Evolutionary conservation across 2,888 invertebrate species (phyloP).

Genomic region (Liposcelis brunnea): DNA sequence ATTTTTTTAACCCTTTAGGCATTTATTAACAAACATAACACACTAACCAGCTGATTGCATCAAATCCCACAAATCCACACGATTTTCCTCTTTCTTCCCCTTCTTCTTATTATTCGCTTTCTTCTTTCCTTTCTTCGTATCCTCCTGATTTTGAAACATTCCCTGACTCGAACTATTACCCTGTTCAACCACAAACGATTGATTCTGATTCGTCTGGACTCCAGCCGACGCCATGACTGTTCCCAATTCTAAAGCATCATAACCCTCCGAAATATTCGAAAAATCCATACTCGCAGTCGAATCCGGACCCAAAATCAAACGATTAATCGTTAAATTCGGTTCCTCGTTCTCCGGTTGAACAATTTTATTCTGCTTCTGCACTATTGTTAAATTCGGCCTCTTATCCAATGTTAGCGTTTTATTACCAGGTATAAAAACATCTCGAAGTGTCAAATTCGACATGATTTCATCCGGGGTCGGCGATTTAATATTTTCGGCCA

Average conservation of each 20-base stretch:
- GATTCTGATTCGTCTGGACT: too few relatives aligned
- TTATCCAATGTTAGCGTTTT: constrained; percentile 16
- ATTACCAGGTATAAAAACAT: constrained; percentile 4
- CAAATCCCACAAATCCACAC: constrained; percentile 50
- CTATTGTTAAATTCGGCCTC: constrained; percentile 20
- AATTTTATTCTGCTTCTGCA: constrained; percentile 9
- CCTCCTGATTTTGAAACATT: constrained; percentile 15
- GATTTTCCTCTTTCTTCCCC: constrained; percentile 33
- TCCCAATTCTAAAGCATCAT: too few relatives aligned
- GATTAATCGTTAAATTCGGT: too few relatives aligned
- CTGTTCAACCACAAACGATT: too few relatives aligned
- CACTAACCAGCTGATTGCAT: constrained; percentile 49
- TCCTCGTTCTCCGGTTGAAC: neutral
- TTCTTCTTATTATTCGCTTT: constrained; percentile 30
- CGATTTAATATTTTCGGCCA: constrained; percentile 4
- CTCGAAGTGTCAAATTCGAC: too few relatives aligned
- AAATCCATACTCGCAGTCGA: neutral
- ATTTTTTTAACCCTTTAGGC: too few relatives aligned
- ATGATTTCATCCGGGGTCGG: neutral
- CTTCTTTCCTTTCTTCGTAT: constrained; percentile 34
- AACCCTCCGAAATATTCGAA: too few relatives aligned
- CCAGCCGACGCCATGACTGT: too few relatives aligned
- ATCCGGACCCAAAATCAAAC: neutral
- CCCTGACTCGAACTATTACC: neutral
- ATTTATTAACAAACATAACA: too few relatives aligned